Conservation (phyloP, 2,797 vertebrate species). For the Anabacerthia variegaticeps region DNA sequence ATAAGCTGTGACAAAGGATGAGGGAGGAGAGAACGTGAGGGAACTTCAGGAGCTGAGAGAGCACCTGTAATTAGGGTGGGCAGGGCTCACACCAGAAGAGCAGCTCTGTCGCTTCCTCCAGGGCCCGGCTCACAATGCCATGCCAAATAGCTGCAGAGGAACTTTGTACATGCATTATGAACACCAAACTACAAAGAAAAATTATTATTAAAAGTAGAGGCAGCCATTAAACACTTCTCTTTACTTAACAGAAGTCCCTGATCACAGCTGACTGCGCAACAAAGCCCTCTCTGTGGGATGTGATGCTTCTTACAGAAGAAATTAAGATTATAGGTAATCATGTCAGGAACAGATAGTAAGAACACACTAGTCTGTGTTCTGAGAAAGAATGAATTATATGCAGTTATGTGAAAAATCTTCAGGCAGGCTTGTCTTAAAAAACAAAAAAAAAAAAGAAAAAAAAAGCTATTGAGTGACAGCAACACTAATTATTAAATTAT, state of each 20-base stretch:
- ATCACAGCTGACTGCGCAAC: not conserved
- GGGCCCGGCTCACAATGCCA: not conserved
- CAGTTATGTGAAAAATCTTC: not conserved
- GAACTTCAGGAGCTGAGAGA: not conserved
- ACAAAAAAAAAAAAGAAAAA: no score
- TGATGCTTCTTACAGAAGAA: not conserved
- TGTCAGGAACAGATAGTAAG: not conserved
- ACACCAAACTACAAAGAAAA: not conserved
- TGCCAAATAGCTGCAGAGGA: not conserved
- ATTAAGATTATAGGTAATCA: not conserved
- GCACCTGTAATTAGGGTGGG: not conserved
- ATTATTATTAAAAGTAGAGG: not conserved
- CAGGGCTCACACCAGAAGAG: not conserved
- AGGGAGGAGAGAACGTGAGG: not conserved
- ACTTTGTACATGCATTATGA: not conserved
- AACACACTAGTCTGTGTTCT: not conserved
- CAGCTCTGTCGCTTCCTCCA: not conserved
- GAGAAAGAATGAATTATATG: not conserved
- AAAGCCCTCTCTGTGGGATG: not conserved
- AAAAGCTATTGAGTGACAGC: fast-evolving
- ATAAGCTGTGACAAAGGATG: not conserved
- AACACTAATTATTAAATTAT: not conserved
- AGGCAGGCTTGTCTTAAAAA: not conserved
- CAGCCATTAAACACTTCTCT: not conserved
- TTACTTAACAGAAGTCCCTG: not conserved